Evolutionary conservation across 2,797 vertebrate species (phyloP), one percentile per base, ranked within the genome.

Genomic region (Florisuga fusca): DNA sequence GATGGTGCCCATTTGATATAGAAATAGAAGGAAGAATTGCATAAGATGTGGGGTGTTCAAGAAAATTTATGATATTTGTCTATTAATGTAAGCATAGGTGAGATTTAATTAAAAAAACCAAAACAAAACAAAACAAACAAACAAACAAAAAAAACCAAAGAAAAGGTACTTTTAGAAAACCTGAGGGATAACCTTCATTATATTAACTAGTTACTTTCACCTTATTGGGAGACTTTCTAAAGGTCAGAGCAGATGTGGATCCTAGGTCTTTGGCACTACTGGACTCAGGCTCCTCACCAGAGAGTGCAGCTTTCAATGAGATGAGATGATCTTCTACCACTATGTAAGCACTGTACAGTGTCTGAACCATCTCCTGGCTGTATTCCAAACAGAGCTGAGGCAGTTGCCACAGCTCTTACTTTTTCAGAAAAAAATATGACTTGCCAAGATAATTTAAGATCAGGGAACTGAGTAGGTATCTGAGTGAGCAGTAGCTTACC

Each of bases 381-480:
- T 54, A 1, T 11, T 80, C 62, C 62, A 84, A 79, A 33, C 22
- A 82, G 31, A 89, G 74, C 62, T 87, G 54, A 89, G 55, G 43
- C 15, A 19, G 10, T 29, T 89, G 48, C n/a, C 1, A 0, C 46
- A 55, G 68, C 25, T 85, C 27, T 66, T 63, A 6, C 36, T 85
- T 90, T 84, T 43, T 74, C 62, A 84, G 76, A 79, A 95, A 94
- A 79, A 95, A 94, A 77, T 86, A 46, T 64, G n/a, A 41, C 59
- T 73, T 91, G 48, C 50, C 84, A 88, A 68, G 29, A 84, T n/a
- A 91, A 85, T 66, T 80, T 75, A 85, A 84, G 63, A 61, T 91
- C 43, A 68, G 76, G 51, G 29, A 91, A 73, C 29, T 63, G 17
- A 79, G 77, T 2, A 67, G 41, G 10, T n/a, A 29, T 69, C 31